These are phyloP conservation scores for Calliopum simillimum DNA, from an alignment of 2,888 invertebrate genomes.

Conservation along the genomic window DNA sequence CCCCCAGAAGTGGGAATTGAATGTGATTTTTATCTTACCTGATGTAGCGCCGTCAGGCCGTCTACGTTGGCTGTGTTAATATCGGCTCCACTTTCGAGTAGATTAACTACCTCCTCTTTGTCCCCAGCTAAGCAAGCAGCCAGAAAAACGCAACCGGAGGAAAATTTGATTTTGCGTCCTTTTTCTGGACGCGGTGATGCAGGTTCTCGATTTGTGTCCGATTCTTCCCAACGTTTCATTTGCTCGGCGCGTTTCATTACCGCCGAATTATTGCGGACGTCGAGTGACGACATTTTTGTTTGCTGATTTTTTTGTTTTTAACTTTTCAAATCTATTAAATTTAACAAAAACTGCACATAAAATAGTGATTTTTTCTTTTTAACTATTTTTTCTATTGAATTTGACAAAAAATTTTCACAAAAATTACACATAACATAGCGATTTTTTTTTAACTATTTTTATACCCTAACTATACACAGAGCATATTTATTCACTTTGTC, in stretches of 20 bases:
- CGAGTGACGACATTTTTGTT: constrained; percentile 62
- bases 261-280: constrained; percentile 76
- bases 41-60: constrained; percentile 98
- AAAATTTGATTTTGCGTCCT: constrained; percentile 89
- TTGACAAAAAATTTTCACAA: no score
- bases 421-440: no score
- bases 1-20: no score
- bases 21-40: constrained; percentile 76
- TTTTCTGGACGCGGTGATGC: constrained; percentile 77
- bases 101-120: constrained; percentile 93
- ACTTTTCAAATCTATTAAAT: no score
- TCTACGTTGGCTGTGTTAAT: constrained; percentile 99
- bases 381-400: no score
- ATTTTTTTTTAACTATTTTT: no score
- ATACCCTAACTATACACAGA: no score
- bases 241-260: constrained; percentile 93
- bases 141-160: constrained; percentile 96
- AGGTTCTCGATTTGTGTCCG: constrained; percentile 89
- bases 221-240: constrained; percentile 92
- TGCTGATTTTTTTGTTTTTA: no score
- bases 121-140: constrained; percentile 98
- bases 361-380: no score
- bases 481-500: no score
- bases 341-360: no score
- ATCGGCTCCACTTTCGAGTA: constrained; percentile 93